Evolutionary conservation across 1,140 invertebrate genomes (phyloP).

Genomic region (Neuroterus valhalla): DNA sequence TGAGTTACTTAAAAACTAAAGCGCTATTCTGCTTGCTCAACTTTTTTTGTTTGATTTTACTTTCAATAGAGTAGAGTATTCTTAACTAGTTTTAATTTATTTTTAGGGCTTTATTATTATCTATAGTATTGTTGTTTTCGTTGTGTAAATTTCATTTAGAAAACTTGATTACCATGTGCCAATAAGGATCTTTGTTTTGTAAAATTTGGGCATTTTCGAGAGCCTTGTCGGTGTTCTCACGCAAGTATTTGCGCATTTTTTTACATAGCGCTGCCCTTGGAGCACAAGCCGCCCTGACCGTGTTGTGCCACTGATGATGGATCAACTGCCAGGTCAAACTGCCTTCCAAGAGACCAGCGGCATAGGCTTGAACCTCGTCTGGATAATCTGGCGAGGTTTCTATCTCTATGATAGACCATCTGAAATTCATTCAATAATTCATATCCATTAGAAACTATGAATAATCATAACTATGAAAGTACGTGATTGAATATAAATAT

Average conservation of each 20-base stretch:
- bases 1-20: too few relatives aligned
- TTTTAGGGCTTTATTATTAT: too few relatives aligned
- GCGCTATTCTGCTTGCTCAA: too few relatives aligned
- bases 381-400: constrained; percentile 83
- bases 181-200: constrained; percentile 79
- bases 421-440: constrained; percentile 58
- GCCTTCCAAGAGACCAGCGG: constrained; percentile 92
- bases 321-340: constrained; percentile 88
- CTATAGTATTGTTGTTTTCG: too few relatives aligned
- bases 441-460: not conserved
- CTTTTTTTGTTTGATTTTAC: too few relatives aligned
- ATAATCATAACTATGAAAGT: not conserved
- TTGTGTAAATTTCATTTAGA: not conserved
- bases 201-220: constrained; percentile 75
- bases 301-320: constrained; percentile 87
- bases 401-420: constrained; percentile 88
- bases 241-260: constrained; percentile 80
- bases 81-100: too few relatives aligned
- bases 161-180: constrained; percentile 84
- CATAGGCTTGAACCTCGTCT: constrained; percentile 88
- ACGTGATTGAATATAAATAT: not conserved
- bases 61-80: too few relatives aligned
- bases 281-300: constrained; percentile 82
- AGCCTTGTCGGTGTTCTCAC: constrained; percentile 80
- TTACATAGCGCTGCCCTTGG: constrained; percentile 81